Evolutionary conservation across 2,888 invertebrate genomes (phyloP).

Genomic region (Hirtodrosophila cameraria): DNA sequence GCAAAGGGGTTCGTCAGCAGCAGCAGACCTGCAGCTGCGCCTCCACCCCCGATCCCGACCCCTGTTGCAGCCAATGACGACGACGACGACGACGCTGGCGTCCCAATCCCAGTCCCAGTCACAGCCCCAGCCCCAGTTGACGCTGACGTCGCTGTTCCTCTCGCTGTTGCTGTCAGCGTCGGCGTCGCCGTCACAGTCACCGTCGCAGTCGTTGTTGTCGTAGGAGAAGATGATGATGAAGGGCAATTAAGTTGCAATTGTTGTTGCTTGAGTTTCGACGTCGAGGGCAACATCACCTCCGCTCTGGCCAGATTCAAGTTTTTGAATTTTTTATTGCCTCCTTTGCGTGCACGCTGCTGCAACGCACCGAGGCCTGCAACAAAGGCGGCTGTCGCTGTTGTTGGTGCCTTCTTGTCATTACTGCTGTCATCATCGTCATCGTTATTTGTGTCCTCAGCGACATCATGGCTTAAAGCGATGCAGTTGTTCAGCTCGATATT

Average conservation of each 20-base stretch:
- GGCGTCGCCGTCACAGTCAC: slow-evolving; percentile 10
- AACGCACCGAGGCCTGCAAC: slow-evolving; percentile 45
- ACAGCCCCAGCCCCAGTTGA: slow-evolving; percentile 15
- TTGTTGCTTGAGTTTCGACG: slow-evolving; percentile 78
- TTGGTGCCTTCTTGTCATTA: slow-evolving; percentile 52
- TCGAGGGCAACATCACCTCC: slow-evolving; percentile 82
- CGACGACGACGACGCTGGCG: slow-evolving; percentile 13
- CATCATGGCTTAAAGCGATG: slow-evolving; percentile 16
- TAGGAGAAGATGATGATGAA: slow-evolving; percentile 33
- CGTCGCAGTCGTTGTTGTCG: slow-evolving; percentile 38
- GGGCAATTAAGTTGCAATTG: slow-evolving; percentile 76
- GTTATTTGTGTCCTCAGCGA: slow-evolving; percentile 45
- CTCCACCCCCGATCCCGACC: slow-evolving; percentile 38
- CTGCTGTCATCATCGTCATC: slow-evolving; percentile 62
- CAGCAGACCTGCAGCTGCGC: slow-evolving; percentile 36
- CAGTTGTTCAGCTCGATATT: slow-evolving; percentile 19
- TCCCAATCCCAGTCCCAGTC: slow-evolving; percentile 1
- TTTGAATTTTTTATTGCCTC: slow-evolving; percentile 80
- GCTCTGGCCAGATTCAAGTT: slow-evolving; percentile 81
- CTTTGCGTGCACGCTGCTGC: slow-evolving; percentile 70
- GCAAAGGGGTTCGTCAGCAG: slow-evolving; percentile 59
- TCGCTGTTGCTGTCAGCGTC: slow-evolving; percentile 15
- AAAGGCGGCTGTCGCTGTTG: slow-evolving; percentile 26
- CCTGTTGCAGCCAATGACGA: slow-evolving; percentile 8
- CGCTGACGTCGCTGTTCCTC: slow-evolving; percentile 26